Conservation (phyloP, 1,140 invertebrate species). For the Frieseomelitta varia region DNA sequence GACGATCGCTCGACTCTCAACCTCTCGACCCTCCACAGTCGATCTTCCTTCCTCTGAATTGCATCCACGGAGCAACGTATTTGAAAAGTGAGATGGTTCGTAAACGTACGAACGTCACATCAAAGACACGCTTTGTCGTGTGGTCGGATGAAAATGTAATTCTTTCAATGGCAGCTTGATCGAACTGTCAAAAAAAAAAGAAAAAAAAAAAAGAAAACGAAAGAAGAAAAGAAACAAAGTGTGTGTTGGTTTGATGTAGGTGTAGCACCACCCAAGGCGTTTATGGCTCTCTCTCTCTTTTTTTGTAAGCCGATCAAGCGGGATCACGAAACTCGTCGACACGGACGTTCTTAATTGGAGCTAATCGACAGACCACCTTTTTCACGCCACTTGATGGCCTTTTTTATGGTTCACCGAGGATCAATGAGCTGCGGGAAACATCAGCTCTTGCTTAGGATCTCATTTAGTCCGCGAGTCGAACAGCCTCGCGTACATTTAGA, state of each 20-base stretch:
- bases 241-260: neutral
- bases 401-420: constrained; percentile 32
- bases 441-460: neutral
- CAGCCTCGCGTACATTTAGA: too few species aligned
- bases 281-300: neutral
- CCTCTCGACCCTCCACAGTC: neutral
- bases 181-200: neutral
- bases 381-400: constrained; percentile 13
- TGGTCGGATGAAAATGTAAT: neutral
- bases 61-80: neutral
- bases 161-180: neutral
- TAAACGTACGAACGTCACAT: too few species aligned
- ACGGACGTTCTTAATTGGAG: constrained; percentile 29
- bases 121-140: neutral
- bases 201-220: too few species aligned
- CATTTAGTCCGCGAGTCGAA: neutral
- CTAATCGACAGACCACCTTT: constrained; percentile 36
- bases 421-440: constrained; percentile 17
- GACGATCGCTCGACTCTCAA: neutral
- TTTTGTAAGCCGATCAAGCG: neutral
- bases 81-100: neutral
- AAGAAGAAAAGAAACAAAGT: neutral
- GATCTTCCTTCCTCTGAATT: neutral
- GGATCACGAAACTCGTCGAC: constrained; percentile 19
- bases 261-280: neutral